Evolutionary conservation across 2,113 vertebrate genomes (phyloP), one percentile per base, ranked within the genome.

Genomic region (Dromiciops gliroides): DNA sequence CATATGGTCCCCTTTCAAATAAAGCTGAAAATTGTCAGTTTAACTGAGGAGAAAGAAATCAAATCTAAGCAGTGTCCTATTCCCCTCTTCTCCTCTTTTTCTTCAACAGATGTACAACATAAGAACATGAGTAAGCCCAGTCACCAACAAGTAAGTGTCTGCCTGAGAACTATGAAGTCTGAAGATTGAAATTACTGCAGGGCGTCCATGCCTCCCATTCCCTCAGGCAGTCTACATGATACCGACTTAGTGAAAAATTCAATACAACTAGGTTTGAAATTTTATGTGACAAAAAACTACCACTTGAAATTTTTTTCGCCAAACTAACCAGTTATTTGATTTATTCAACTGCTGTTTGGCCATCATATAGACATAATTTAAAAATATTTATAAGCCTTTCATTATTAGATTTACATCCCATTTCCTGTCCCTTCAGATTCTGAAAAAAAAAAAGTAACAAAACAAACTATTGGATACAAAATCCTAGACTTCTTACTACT

Each of bases 401-500:
- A 4, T 60, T 91, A 5, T 44, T 48, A 50, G 31, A 16, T 25
- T 93, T 48, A 49, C 12, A 56, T 7, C 12, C 19, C n/a, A 14
- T 89, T 75, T 94, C 92, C 88, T 95, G 48, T 93, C 47, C 48
- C 48, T 90, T 48, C 48, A 90, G 12, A 2, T 89, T 90, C 67
- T 56, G 67, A 48, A 60, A 31, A 26, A 56, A 56, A 91, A 95
- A 90, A 48, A 48, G 75, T 89, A 56, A 89, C 90, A 91, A 95
- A 95, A 90, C 51, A 94, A 94, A 94, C 91, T 93, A 47, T 1
- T 48, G 49, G 50, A 67, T 44, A n/a, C 26, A 44, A 90, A 25
- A 51, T 90, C 90, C 44, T 75, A 92, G 96, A 50, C 47, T 90
- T 90, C 89, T 48, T 90, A 90, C 48, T 48, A 90, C 48, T 90